These are phyloP conservation scores for Microctonus hyperodae DNA, from an alignment of 2,888 invertebrate species.

Conservation along the genomic window DNA sequence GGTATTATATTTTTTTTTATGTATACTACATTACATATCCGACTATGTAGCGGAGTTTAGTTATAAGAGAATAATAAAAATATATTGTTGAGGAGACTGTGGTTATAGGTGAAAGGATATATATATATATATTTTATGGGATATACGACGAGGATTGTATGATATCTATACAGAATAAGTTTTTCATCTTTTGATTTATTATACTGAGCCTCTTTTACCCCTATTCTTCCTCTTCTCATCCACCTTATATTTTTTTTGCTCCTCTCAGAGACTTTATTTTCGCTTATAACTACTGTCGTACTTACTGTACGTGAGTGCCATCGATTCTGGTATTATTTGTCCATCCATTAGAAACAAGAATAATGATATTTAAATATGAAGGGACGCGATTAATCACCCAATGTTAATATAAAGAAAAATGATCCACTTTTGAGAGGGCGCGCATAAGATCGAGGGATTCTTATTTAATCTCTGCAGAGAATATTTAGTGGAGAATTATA, in stretches of 20 bases:
- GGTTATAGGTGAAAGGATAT: slow-evolving; percentile 11
- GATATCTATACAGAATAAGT: background rate
- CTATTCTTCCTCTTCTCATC: background rate
- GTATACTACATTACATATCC: background rate
- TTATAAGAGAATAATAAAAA: background rate
- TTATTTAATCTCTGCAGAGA: background rate
- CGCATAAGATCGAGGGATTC: slow-evolving; percentile 2
- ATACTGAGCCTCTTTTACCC: background rate
- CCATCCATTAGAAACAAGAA: slow-evolving; percentile 23
- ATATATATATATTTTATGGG: slow-evolving; percentile 14
- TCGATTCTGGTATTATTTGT: slow-evolving; percentile 21
- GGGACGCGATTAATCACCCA: slow-evolving; percentile 8
- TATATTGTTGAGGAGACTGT: background rate
- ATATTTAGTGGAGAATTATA: background rate
- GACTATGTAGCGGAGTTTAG: background rate
- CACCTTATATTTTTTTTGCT: background rate
- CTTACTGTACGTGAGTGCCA: slow-evolving; percentile 4
- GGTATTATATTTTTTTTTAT: background rate
- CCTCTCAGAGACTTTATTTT: background rate
- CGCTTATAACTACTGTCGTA: background rate
- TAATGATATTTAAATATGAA: slow-evolving; percentile 21
- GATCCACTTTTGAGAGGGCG: background rate
- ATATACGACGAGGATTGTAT: background rate
- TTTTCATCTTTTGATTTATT: slow-evolving; percentile 26
- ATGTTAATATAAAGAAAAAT: slow-evolving; percentile 21